Evolutionary conservation across 2,113 vertebrate genomes (phyloP).

Genomic region (Plestiodon gilberti): DNA sequence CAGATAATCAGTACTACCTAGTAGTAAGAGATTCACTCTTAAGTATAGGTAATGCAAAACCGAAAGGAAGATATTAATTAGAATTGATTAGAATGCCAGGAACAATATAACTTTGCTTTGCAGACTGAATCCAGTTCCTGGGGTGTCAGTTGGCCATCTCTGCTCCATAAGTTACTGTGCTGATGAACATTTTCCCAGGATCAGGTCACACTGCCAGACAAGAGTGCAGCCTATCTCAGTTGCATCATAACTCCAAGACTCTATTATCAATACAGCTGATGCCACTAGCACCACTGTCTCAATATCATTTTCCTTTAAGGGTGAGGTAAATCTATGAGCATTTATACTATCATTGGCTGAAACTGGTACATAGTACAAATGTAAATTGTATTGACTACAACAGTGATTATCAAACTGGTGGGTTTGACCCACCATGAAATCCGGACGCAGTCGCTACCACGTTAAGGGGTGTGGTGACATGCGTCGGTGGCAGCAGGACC

Average conservation of each 20-base stretch:
- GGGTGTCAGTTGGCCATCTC: neutral
- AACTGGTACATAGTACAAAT: neutral
- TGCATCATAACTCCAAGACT: neutral
- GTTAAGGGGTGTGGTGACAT: too few species aligned
- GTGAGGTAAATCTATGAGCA: neutral
- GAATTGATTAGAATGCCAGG: neutral
- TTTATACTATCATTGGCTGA: neutral
- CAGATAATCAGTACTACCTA: neutral
- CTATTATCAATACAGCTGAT: neutral
- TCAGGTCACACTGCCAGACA: neutral
- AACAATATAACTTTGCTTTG: neutral
- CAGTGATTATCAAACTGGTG: too few species aligned
- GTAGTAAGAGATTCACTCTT: neutral
- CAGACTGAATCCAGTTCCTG: neutral
- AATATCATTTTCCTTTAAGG: neutral
- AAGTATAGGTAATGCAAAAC: neutral
- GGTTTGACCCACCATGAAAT: too few species aligned
- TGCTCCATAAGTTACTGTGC: neutral
- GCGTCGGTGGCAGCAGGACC: too few species aligned
- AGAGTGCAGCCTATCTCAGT: neutral
- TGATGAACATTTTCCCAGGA: neutral
- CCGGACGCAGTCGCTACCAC: too few species aligned
- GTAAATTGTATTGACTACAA: neutral
- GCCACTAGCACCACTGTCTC: neutral
- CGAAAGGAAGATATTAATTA: neutral